phyloP scores from a whole-genome alignment of 2,797 vertebrate genomes.

The Gambelia wislizenii region DNA sequence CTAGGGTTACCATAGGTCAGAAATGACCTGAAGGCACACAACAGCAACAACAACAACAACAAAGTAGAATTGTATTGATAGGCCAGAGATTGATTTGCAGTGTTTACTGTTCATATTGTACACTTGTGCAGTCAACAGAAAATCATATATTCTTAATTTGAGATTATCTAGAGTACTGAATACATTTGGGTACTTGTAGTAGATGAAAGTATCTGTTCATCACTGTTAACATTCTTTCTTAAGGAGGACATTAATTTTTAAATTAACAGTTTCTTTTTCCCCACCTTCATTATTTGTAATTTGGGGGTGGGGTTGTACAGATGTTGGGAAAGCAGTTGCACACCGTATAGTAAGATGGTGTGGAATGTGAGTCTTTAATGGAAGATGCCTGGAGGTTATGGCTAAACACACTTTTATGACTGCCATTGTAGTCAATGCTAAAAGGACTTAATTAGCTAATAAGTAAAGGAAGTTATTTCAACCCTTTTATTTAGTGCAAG shows the following conservation, averaged over 20 bases:
- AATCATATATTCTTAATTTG: background rate
- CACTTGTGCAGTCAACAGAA: background rate
- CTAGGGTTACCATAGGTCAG: no score
- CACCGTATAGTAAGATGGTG: constrained; percentile 52
- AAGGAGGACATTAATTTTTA: constrained; percentile 23
- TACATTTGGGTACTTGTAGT: background rate
- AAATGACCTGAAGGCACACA: no score
- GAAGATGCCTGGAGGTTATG: constrained; percentile 74
- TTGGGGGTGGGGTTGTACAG: constrained; percentile 12
- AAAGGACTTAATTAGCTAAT: constrained; percentile 76
- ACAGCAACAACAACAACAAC: no score
- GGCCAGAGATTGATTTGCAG: background rate
- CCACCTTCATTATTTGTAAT: background rate
- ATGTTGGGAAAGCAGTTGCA: constrained; percentile 29
- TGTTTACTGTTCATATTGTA: background rate
- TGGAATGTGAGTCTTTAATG: constrained; percentile 55
- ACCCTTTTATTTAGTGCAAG: constrained; percentile 68
- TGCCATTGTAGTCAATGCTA: constrained; percentile 72
- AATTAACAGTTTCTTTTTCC: background rate
- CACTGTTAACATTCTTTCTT: background rate
- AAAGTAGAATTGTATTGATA: background rate
- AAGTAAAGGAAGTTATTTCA: constrained; percentile 77
- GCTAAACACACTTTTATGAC: constrained; percentile 74
- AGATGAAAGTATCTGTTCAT: background rate
- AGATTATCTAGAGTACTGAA: background rate